These are phyloP conservation scores for Metallyticus violacea DNA, from an alignment of 2,888 invertebrate genomes.

Conservation along the genomic window DNA sequence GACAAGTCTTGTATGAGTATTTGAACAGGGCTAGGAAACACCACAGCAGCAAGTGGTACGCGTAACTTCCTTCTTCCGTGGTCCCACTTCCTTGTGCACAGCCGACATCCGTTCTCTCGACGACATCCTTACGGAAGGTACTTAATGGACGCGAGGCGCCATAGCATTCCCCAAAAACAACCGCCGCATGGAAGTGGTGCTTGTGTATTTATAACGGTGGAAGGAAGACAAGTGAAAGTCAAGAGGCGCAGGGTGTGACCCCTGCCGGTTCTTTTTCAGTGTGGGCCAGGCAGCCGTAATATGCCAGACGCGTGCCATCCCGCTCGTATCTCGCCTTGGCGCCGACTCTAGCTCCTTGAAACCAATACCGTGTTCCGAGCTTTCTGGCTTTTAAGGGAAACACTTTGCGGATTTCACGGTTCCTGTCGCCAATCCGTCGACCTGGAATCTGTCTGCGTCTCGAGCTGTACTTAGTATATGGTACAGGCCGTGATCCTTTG, in stretches of 20 bases:
- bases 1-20: background rate
- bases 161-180: background rate
- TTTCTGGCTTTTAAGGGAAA: background rate
- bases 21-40: too few species aligned
- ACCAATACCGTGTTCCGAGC: background rate
- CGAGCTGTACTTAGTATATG: too few species aligned
- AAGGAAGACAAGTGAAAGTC: background rate
- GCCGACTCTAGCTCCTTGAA: background rate
- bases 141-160: background rate
- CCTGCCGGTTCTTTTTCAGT: background rate
- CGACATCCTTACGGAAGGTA: background rate
- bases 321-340: background rate
- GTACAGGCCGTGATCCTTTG: too few species aligned
- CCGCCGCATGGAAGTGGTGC: background rate
- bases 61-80: background rate
- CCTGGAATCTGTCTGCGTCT: background rate
- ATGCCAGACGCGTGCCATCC: background rate
- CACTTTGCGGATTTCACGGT: background rate
- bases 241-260: background rate
- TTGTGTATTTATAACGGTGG: background rate
- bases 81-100: background rate
- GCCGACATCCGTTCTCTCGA: background rate
- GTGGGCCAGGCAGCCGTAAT: too few species aligned
- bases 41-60: background rate
- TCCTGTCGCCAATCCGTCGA: background rate